Conservation (phyloP, 2,888 invertebrate species). For the Epicampocera succincta region DNA sequence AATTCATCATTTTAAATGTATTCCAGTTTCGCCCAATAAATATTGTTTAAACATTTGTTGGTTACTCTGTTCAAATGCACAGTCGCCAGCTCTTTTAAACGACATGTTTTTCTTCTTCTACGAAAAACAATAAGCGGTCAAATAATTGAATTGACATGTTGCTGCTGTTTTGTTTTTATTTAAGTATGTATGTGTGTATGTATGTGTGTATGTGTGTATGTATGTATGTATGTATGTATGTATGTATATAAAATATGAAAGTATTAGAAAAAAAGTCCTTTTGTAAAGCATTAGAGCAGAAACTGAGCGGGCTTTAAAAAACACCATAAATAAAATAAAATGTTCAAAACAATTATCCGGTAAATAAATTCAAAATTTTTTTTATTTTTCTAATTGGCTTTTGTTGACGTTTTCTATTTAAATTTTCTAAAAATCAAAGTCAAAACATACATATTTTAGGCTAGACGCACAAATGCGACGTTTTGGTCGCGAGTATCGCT, state of each 20-base stretch:
- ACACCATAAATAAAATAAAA: constrained; percentile 25
- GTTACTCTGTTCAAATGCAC: constrained; percentile 28
- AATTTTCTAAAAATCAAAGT: no score
- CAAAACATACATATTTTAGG: no score
- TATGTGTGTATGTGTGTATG: constrained; percentile 25
- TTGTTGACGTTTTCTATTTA: no score
- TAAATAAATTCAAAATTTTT: constrained; percentile 36
- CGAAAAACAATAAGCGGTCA: constrained; percentile 48
- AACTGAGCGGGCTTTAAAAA: background rate
- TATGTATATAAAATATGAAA: background rate
- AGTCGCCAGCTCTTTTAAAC: background rate
- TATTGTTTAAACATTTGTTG: constrained; percentile 29
- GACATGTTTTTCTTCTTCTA: constrained; percentile 37
- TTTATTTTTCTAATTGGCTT: no score
- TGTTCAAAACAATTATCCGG: constrained; percentile 12
- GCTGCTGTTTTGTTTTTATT: constrained; percentile 46
- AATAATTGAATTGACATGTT: constrained; percentile 60
- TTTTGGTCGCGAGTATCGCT: no score
- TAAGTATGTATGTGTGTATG: background rate
- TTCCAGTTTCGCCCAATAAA: constrained; percentile 21
- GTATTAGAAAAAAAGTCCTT: background rate
- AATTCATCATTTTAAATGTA: constrained; percentile 33
- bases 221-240: constrained; percentile 9
- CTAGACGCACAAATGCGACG: no score
- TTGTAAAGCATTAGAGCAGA: background rate